Evolutionary conservation across 2,113 vertebrate species (phyloP), one percentile per base, ranked within the genome.

Genomic region (Sturnus vulgaris): DNA sequence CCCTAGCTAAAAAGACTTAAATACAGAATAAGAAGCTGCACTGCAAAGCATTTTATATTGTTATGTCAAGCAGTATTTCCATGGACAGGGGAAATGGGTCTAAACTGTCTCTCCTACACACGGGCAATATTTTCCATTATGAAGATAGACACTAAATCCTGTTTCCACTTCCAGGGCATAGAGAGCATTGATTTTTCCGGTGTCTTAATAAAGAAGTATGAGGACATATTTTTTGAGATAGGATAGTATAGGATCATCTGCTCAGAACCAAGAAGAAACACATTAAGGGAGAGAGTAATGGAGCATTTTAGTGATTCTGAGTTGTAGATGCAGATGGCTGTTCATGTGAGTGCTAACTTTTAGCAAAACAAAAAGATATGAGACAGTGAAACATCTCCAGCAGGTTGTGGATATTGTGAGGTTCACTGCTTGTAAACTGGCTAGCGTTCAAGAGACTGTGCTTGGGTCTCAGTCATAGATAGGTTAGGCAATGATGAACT

Each of bases 341-440:
- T 90, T 49, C 90, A 71, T 6, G 4, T 90, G 90, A 94, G 49
- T 31, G 57, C 69, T 93, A 93, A 94, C 56, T 96, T 93, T 44
- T 71, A 95, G 80, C 72, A 84, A 76, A 93, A 90, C 85, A 94
- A 88, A 92, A 97, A 96, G 46, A 78, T 80, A 61, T 1, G 65
- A 94, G 88, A 86, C 90, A 96, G 37, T 75, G 92, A 96, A 95
- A 76, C 53, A 95, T 96, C 77, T 96, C 80, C 57, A 91, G 83
- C 93, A 94, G 93, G 88, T 91, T 94, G 88, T 82, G 53, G 56
- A 50, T 94, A 61, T 53, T 14, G 68, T 93, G 90, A 96, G 80
- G 90, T 90, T 96, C 93, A 86, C 85, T 78, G 94, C 90, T 83
- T 93, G 80, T 91, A 83, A 92, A 90, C 69, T 94, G 96, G 92